These are phyloP conservation scores for Trachemys scripta DNA, from an alignment of 2,113 vertebrate species.

Conservation along the genomic window DNA sequence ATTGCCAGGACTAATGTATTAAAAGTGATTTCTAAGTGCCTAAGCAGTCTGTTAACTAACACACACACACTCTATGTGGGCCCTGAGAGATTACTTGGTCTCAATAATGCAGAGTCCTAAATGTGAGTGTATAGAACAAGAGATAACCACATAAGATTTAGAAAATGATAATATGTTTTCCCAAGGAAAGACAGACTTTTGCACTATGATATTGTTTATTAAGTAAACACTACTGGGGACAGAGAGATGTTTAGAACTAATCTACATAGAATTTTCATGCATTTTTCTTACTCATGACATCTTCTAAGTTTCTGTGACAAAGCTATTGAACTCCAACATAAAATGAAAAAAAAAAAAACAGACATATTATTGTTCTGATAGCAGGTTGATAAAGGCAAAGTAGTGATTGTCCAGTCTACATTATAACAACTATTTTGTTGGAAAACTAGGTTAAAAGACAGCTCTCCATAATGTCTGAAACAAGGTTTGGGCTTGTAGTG, in stretches of 20 bases:
- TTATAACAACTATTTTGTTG: not conserved
- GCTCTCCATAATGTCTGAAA: not conserved
- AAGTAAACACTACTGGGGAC: not conserved
- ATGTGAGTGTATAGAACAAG: not conserved
- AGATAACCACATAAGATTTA: not conserved
- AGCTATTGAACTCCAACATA: not conserved
- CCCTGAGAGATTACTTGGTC: too few species aligned
- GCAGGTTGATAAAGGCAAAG: not conserved
- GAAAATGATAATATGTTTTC: rapidly evolving
- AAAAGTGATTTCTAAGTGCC: not conserved
- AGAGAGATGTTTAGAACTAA: conserved; percentile 8
- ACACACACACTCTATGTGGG: too few species aligned
- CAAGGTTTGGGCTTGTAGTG: rapidly evolving
- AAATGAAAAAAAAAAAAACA: not conserved
- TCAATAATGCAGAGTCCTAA: not conserved
- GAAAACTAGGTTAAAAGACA: not conserved
- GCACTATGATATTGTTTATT: not conserved
- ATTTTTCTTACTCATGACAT: not conserved
- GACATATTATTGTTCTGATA: not conserved
- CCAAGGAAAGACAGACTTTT: not conserved
- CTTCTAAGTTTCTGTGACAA: not conserved
- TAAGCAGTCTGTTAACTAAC: not conserved
- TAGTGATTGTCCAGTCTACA: not conserved
- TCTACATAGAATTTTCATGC: not conserved
- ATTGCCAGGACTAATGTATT: not conserved